Evolutionary conservation across 2,797 vertebrate genomes (phyloP).

Genomic region (Manis pentadactyla): DNA sequence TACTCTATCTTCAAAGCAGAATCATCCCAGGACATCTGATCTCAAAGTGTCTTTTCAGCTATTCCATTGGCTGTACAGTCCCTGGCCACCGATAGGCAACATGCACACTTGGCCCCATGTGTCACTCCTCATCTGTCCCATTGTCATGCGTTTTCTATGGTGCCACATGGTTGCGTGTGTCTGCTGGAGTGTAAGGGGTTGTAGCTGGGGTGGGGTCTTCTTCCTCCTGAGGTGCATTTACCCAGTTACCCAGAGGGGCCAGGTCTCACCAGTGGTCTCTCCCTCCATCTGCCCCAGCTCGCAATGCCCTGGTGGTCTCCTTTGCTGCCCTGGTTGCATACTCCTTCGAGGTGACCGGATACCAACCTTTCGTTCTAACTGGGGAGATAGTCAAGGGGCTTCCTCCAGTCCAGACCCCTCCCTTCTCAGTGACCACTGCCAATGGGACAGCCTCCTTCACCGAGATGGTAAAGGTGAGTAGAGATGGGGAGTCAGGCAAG

Average conservation of each 20-base stretch:
- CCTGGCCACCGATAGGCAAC: background rate
- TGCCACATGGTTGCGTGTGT: accelerated
- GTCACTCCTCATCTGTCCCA: background rate
- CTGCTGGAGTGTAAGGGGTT: accelerated
- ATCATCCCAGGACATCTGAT: background rate
- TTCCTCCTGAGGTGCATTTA: background rate
- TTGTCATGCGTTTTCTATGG: accelerated
- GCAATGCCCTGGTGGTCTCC: slow-evolving; percentile 94
- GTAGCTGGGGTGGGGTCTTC: background rate
- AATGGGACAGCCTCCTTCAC: slow-evolving; percentile 91
- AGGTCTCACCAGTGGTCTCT: background rate
- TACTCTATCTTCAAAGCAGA: background rate
- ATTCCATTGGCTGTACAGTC: accelerated
- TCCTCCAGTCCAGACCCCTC: slow-evolving; percentile 88
- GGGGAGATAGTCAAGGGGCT: slow-evolving; percentile 92
- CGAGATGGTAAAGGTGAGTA: slow-evolving; percentile 88
- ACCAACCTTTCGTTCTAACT: slow-evolving; percentile 91
- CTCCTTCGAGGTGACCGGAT: slow-evolving; percentile 88
- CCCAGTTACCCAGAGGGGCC: slow-evolving; percentile 85
- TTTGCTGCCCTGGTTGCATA: slow-evolving; percentile 91
- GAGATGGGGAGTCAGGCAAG: accelerated
- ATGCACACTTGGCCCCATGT: accelerated
- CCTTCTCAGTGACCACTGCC: slow-evolving; percentile 88
- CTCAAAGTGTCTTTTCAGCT: background rate
- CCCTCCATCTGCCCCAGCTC: slow-evolving; percentile 84